Evolutionary conservation across 2,797 vertebrate species (phyloP), one percentile per base, ranked within the genome.

Genomic region (Anomalospiza imberbis): DNA sequence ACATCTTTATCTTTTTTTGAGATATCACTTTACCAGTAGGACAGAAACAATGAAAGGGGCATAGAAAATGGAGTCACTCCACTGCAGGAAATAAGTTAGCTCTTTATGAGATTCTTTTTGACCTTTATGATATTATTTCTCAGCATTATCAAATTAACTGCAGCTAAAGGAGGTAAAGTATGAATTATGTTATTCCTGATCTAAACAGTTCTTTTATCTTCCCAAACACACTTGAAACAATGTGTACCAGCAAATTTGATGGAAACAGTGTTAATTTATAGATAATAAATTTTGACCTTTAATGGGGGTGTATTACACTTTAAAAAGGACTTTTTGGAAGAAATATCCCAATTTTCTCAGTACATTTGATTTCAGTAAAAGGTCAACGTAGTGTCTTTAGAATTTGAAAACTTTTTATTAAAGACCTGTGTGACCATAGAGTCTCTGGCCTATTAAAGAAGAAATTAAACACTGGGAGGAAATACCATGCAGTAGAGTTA

Each of bases 221-320:
- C n/a, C 51, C 61, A 85, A 91, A 72, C 34, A 61, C 68, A 25
- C 66, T 25, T 67, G 62, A 92, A 94, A 65, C 34, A 74, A 75
- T 17, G 17, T 66, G 38, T 24, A 58, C 57, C 31, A 88, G 63
- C 58, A 82, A 54, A 89, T 72, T 76, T 85, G 63, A 79, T 92
- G 32, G 88, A 62, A 75, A 65, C 21, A 72, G 17, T 73, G 67
- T 96, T 96, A 95, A 95, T 97, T 91, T 85, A 71, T 66, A 91
- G 92, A 70, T 96, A 94, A 93, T 92, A 94, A 90, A 61, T 50
- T 44, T 8, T 96, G 97, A 97, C 96, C 94, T 97, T 97, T 96
- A 74, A 38, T 66, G 28, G 68, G 60, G 72, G 48, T 15, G 44
- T 88, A 72, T 84, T 74, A 82, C 40, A 57, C 36, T 91, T 80